phyloP scores from a whole-genome alignment of 2,113 vertebrate species.

The Hemichromis elongatus region DNA sequence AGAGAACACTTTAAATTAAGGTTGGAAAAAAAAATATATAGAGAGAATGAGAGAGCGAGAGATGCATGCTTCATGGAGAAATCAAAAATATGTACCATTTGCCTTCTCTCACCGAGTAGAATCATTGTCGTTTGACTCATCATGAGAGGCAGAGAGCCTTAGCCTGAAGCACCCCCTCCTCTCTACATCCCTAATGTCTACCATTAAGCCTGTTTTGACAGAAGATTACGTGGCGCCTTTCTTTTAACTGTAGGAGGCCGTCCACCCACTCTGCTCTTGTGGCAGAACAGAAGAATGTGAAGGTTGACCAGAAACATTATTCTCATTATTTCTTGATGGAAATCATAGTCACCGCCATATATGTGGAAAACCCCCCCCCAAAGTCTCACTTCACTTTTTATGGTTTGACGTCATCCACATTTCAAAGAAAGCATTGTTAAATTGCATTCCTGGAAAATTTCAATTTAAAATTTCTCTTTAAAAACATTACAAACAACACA shows the following conservation, averaged over 20 bases:
- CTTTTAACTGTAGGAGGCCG: constrained; percentile 20
- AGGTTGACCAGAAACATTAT: constrained; percentile 6
- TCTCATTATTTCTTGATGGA: background rate
- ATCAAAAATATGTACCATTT: background rate
- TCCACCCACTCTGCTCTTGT: constrained; percentile 23
- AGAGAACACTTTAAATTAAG: background rate
- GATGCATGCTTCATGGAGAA: background rate
- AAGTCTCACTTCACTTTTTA: background rate
- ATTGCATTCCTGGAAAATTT: background rate
- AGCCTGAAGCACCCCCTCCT: background rate
- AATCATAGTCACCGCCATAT: background rate
- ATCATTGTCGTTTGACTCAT: constrained; percentile 19
- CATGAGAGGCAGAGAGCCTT: constrained; percentile 22
- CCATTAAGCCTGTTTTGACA: constrained; percentile 49
- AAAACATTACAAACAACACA: background rate
- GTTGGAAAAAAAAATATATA: background rate
- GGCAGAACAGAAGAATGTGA: background rate
- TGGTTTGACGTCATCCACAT: background rate
- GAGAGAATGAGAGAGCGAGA: too few species aligned
- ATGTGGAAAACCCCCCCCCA: background rate
- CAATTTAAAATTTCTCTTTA: background rate
- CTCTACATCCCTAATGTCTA: constrained; percentile 31
- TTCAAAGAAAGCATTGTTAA: background rate
- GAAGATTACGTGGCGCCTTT: constrained; percentile 35
- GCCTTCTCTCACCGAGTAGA: background rate